phyloP scores from a whole-genome alignment of 1,140 invertebrate species.

The Heliconius melpomene region DNA sequence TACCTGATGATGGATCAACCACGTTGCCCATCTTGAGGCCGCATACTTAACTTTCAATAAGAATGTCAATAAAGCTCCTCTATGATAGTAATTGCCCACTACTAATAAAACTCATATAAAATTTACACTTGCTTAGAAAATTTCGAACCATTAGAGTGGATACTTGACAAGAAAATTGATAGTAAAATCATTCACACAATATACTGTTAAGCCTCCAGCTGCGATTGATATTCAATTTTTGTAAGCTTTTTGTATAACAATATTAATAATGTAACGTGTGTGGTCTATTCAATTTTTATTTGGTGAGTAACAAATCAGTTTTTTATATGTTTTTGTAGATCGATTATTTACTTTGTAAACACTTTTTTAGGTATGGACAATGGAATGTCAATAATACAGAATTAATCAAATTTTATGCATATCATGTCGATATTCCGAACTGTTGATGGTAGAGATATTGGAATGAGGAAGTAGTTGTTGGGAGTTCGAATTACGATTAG shows the following conservation, averaged over 20 bases:
- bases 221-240: constrained; percentile 36
- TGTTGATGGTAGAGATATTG: no score
- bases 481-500: no score
- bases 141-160: neutral
- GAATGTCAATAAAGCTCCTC: neutral
- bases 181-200: constrained; percentile 18
- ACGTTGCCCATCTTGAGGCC: no score
- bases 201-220: constrained; percentile 24
- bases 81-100: neutral
- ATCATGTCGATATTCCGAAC: neutral
- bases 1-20: no score
- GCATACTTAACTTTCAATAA: neutral
- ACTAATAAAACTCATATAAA: constrained; percentile 14
- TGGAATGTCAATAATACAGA: neutral
- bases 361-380: neutral
- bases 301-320: constrained; percentile 11
- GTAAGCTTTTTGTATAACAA: constrained; percentile 20
- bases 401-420: neutral
- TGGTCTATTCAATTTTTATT: constrained; percentile 23
- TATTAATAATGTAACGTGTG: constrained; percentile 31
- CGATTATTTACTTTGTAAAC: neutral
- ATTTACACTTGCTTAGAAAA: constrained; percentile 9
- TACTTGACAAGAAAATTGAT: constrained; percentile 9
- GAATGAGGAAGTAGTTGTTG: no score
- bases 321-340: constrained; percentile 2